A percentile compares a stretch with the other conserved stretches of the same genome.
These are phyloP conservation scores for Falcaria lacertinaria DNA, from an alignment of 2,888 invertebrate genomes.

Conservation along the genomic window DNA sequence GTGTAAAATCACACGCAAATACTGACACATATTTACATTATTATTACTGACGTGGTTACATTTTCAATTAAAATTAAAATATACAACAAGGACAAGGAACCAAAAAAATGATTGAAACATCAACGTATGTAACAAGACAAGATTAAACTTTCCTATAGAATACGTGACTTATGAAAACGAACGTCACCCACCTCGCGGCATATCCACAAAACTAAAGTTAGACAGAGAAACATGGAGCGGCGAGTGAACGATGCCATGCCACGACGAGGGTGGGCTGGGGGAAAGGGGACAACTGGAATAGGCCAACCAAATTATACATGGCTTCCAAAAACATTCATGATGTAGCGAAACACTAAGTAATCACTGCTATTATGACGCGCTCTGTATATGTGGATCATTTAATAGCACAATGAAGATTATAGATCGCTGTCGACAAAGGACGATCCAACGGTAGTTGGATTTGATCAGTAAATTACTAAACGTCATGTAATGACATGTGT, in stretches of 20 bases:
- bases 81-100: no score
- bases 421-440: conserved; percentile 25
- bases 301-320: conserved; percentile 52
- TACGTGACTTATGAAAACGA: conserved; percentile 26
- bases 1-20: conserved; percentile 64
- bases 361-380: conserved; percentile 49
- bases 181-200: conserved; percentile 25
- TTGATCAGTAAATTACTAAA: conserved; percentile 56
- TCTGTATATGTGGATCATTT: conserved; percentile 57
- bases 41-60: conserved; percentile 3
- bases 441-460: conserved; percentile 20
- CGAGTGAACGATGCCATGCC: conserved; percentile 30
- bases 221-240: conserved; percentile 49
- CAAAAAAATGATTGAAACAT: conserved; percentile 11
- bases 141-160: conserved; percentile 25
- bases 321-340: conserved; percentile 74
- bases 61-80: no score
- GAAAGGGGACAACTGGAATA: conserved; percentile 44
- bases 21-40: conserved; percentile 30
- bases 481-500: conserved; percentile 21
- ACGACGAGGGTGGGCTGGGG: conserved; percentile 35
- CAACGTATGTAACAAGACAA: conserved; percentile 13
- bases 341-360: conserved; percentile 71
- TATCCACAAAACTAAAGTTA: conserved; percentile 43
- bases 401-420: conserved; percentile 38